Evolutionary conservation across 2,888 invertebrate genomes (phyloP), one percentile per base, ranked within the genome.

Genomic region (Cephus rjabovi): DNA sequence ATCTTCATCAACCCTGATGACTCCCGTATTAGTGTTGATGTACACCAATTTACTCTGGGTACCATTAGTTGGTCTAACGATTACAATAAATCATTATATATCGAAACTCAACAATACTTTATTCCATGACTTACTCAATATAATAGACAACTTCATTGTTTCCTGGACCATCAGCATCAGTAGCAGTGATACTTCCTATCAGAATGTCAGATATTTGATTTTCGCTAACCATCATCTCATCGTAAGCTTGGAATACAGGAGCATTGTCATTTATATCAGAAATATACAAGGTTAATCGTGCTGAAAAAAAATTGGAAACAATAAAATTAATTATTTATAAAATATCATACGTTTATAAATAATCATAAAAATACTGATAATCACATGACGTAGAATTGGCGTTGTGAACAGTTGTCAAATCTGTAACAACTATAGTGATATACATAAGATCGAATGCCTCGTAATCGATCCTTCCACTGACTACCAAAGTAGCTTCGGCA

Each of bases 231-330:
- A 85, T 86, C 79, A 92, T 89, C n/a, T 93, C 86, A 3, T 93
- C 92, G 1, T 92, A 92, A 1, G 86, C 81, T 0, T 89, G 89
- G 92, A 95, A 95, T 75, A 91, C 81, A 3, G 95, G 95, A 2
- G 91, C 79, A 87, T 95, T 94, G 89, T 95, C 95, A 86, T 95
- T 95, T 86, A 94, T 92, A 87, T 95, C 95, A 23, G 92, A 89
- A 80, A 95, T 94, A 2, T 92, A 93, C 34, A 95, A 92, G 0
- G 94, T 93, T 81, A 95, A 90, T 9, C 92, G 92, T 4, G 93
- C 95, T 95, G 87, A 71, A 90, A 91, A 40, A 82, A 82, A 33
- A 70, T 31, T 12, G 11, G 9, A 33, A 31, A 31, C 12, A 71
- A 71, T 33, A 2, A 71, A 11, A 75, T 75, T 9, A 34, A 76